A percentile compares a stretch with the other conserved stretches of the same genome.
phyloP scores from a whole-genome alignment of 2,888 invertebrate species.

The Plagodis pulveraria region DNA sequence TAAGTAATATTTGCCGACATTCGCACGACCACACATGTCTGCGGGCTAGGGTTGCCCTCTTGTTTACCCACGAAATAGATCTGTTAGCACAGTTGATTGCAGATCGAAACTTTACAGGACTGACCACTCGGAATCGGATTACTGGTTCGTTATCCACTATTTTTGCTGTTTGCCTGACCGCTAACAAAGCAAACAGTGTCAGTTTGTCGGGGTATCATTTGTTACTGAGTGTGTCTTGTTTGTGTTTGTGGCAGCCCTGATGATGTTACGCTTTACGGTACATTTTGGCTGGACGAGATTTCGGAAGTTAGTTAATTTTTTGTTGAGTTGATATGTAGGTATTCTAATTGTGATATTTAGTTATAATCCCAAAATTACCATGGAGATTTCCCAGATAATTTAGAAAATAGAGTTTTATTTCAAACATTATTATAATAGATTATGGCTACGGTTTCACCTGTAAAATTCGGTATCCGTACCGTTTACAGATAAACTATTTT shows the following conservation, averaged over 20 bases:
- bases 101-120: slow-evolving; percentile 76
- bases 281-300: slow-evolving; percentile 1
- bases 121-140: slow-evolving; percentile 79
- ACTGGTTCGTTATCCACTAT: slow-evolving; percentile 75
- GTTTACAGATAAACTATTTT: too few relatives aligned
- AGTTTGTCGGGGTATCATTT: slow-evolving; percentile 42
- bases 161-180: slow-evolving; percentile 73
- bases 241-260: slow-evolving; percentile 59
- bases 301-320: slow-evolving; percentile 31
- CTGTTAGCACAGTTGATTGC: slow-evolving; percentile 78
- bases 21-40: slow-evolving; percentile 11
- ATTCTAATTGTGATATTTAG: neutral
- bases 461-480: too few relatives aligned
- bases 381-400: too few relatives aligned
- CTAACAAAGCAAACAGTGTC: slow-evolving; percentile 69
- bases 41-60: slow-evolving; percentile 53
- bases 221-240: slow-evolving; percentile 43
- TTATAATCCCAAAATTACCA: too few relatives aligned
- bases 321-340: slow-evolving; percentile 27
- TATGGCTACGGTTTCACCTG: too few relatives aligned
- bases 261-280: slow-evolving; percentile 27
- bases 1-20: slow-evolving; percentile 3
- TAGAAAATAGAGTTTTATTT: too few relatives aligned
- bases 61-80: slow-evolving; percentile 76
- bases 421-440: too few relatives aligned